phyloP scores from a whole-genome alignment of 2,113 vertebrate genomes.

The Phrynosoma blainvillii region DNA sequence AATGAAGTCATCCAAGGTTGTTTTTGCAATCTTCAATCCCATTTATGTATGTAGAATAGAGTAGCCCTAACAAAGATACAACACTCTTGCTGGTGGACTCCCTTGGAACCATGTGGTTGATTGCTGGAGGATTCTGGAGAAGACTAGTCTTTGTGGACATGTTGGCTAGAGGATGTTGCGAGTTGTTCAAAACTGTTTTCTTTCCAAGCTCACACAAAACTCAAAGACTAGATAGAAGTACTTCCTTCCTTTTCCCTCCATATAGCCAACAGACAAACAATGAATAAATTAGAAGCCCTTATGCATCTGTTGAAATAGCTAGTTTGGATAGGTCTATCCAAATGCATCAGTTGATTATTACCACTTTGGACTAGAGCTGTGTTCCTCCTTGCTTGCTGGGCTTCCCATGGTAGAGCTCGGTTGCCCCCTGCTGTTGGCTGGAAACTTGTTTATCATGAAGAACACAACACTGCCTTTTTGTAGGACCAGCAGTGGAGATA shows the following conservation, averaged over 20 bases:
- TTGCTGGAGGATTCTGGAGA: too few species aligned
- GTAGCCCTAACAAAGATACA: too few species aligned
- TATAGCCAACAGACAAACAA: not conserved
- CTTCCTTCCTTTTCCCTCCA: not conserved
- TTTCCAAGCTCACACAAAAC: not conserved
- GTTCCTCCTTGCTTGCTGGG: too few species aligned
- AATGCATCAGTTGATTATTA: not conserved
- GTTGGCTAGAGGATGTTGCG: too few species aligned
- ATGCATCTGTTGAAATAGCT: not conserved
- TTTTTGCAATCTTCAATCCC: too few species aligned
- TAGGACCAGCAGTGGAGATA: not conserved
- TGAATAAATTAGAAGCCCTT: slow-evolving; percentile 10
- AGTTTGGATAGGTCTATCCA: not conserved
- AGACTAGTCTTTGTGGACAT: too few species aligned
- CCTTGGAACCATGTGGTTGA: too few species aligned
- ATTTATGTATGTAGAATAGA: too few species aligned
- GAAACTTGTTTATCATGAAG: not conserved
- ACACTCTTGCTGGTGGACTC: too few species aligned
- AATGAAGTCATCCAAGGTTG: too few species aligned
- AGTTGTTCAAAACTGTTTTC: too few species aligned
- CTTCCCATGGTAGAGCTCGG: slow-evolving; percentile 65
- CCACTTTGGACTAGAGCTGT: not conserved
- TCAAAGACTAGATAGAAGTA: not conserved
- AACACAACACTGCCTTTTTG: not conserved
- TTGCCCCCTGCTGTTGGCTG: slow-evolving; percentile 73